Evolutionary conservation across 2,113 vertebrate genomes (phyloP), one percentile per base, ranked within the genome.

Genomic region (Corapipo altera): DNA sequence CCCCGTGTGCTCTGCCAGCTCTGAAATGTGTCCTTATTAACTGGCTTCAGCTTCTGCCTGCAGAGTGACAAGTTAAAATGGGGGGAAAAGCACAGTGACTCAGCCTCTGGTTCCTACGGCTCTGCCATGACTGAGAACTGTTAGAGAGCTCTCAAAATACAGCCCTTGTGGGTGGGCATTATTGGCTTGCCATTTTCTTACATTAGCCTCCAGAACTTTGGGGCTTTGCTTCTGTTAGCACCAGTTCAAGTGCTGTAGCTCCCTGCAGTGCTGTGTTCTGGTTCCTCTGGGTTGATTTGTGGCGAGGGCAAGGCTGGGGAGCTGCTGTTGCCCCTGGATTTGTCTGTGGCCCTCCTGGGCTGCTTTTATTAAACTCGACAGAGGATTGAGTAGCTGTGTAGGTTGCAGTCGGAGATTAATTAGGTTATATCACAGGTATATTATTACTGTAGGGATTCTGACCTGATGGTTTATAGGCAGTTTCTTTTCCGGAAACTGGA

Each of bases 301-400:
- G 79, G 15, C 7, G 46, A 6, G 8, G 21, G 55, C 2, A 8
- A 30, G 9, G 17, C 58, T 23, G 39, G 27, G 35, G 80, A 58
- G 51, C 16, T 6, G 4, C 9, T 37, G 8, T 11, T 39, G 51
- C n/a, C 8, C 15, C 9, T 43, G 61, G 54, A 0, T 43, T 3
- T 26, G 27, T 44, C 61, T 44, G 10, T 18, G 32, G 15, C 52
- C 51, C n/a, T 48, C 27, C 5, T 0, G 15, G 41, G 70, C 20
- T 41, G 62, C 52, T 74, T 10, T 14, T 14, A 28, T 33, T 76
- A 11, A 49, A 44, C 48, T 57, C 2, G 1, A 0, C 46, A 18
- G 39, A 67, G 49, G 54, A 33, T 9, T 18, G 52, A 59, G 22
- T 65, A 32, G 52, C 84, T 20, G 57, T 17, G 64, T 18, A 46